A percentile compares a stretch with the other conserved stretches of the same genome.
phyloP scores from a whole-genome alignment of 64 coral and sea anemone genomes.

The Cladopsammia gracilis region DNA sequence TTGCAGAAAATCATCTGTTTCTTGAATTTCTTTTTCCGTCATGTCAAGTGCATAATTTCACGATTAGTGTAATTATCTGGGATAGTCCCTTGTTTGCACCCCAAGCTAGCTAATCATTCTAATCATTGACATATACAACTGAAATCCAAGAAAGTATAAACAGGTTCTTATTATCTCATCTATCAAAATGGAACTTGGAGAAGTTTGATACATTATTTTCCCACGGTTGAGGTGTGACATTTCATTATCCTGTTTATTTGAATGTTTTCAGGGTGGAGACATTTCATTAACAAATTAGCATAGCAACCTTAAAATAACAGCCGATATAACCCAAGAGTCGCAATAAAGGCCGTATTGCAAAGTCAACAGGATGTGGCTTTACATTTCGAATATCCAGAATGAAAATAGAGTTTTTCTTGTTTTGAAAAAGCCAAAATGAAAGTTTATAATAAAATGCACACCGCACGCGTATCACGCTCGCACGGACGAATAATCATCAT shows the following conservation, averaged over 20 bases:
- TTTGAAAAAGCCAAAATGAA: background rate
- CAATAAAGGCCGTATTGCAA: too few relatives aligned
- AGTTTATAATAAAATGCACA: background rate
- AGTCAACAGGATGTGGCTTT: too few relatives aligned
- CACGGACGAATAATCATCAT: background rate
- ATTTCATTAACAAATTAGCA: constrained; percentile 11
- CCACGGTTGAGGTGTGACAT: constrained; percentile 7
- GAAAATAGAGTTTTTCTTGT: background rate
- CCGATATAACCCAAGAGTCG: too few relatives aligned
- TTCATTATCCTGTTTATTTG: background rate
- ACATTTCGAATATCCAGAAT: too few relatives aligned
- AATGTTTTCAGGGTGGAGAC: background rate
- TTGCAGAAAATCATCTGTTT: too few relatives aligned
- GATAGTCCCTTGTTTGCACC: too few relatives aligned
- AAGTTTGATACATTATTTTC: background rate
- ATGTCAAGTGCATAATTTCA: too few relatives aligned
- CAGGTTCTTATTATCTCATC: background rate
- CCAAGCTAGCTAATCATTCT: too few relatives aligned
- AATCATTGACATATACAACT: too few relatives aligned
- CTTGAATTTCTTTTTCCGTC: too few relatives aligned
- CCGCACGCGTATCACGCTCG: background rate
- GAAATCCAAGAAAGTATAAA: background rate
- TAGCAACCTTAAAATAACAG: background rate
- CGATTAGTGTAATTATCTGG: too few relatives aligned
- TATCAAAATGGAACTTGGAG: constrained; percentile 8